Base-by-base conservation (phyloP, 2,797 vertebrate genomes). In the Leptoclinus maculatus region DNA sequence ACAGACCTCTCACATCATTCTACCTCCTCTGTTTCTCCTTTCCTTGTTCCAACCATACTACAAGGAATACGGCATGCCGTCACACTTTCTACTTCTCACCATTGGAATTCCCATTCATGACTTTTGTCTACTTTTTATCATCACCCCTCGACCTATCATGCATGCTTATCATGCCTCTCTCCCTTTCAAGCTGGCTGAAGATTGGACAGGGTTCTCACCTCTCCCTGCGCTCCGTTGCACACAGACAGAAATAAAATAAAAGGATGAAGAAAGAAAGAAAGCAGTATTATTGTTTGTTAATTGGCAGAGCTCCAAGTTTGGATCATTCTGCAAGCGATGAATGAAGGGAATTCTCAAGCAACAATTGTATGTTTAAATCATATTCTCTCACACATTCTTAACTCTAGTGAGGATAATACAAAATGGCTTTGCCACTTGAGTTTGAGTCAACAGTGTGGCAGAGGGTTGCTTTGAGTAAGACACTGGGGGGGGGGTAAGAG, bases 1-100 rank as follows among this genome's bases (percentile, higher is more conserved):
- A 34, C 71, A 80, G 66, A 74, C 60, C 75, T 66, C 57, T 75
- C 68, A 53, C 74, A 83, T 77, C 67, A 76, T 70, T 83, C 82
- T 71, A 72, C 58, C 64, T 68, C 57, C 32, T 59, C n/a, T 58
- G 36, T 64, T 54, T 49, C 78, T 71, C 56, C 38, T 25, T 64
- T 53, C 27, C 59, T 75, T 60, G 54, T 39, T 66, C 54, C 62
- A 79, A 79, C 76, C 63, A 39, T 83, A 45, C 74, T 39, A 58
- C 43, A 57, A 53, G 34, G 21, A 41, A 72, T 39, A 58, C 59
- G 21, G 49, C 72, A 79, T 27, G 54, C 32, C 16, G 14, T 71
- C 19, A 17, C 10, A 2, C 65, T 62, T 59, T 78, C 63, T 54
- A 73, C 72, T 79, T 75, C 74, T 82, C 65, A 59, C 66, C 51